A percentile compares a stretch with the other conserved stretches of the same genome.
Evolutionary conservation across 35 echinoderm and acorn worm genomes (phyloP).

Genomic region (Strongylocentrotus purpuratus): DNA sequence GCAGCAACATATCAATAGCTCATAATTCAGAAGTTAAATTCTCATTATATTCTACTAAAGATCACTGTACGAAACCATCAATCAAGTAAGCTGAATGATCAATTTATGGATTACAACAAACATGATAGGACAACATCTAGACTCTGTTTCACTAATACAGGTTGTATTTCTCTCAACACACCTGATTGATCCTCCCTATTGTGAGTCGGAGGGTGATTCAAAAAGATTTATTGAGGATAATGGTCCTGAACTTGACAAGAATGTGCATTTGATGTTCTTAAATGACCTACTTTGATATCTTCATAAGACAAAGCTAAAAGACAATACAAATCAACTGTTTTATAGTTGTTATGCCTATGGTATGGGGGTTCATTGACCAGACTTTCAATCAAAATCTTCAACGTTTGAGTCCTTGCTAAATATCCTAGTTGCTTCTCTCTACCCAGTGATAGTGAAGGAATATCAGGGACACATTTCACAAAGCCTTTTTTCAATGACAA

Average conservation of each 20-base stretch:
- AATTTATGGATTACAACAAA: neutral
- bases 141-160: neutral
- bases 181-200: neutral
- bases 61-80: neutral
- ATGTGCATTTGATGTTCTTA: neutral
- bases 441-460: neutral
- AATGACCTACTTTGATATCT: conserved; percentile 11
- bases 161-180: neutral
- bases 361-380: neutral
- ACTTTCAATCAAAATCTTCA: neutral
- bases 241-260: neutral
- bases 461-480: neutral
- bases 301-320: neutral
- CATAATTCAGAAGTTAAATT: neutral
- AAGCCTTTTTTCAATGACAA: no score
- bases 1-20: neutral
- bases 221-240: neutral
- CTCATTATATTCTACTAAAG: neutral
- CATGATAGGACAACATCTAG: neutral
- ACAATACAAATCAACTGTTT: neutral
- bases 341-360: neutral
- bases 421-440: neutral
- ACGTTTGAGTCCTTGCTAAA: neutral
- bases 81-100: neutral
- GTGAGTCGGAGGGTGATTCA: neutral